Evolutionary conservation across 2,888 invertebrate genomes (phyloP).

Genomic region (Marasmarcha lunaedactyla): DNA sequence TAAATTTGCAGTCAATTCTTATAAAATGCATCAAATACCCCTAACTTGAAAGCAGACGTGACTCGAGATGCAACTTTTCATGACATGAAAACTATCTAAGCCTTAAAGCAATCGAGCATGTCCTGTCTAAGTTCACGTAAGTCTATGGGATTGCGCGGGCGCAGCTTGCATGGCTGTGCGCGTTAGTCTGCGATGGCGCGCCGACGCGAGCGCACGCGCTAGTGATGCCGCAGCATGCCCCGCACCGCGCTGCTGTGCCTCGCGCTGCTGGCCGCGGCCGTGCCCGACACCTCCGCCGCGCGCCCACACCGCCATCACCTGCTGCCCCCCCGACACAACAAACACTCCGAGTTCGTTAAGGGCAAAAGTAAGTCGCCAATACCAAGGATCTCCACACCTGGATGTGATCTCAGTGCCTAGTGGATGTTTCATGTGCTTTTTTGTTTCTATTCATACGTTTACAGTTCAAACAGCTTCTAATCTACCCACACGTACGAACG

Average conservation of each 20-base stretch:
- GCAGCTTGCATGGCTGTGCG: conserved; percentile 37
- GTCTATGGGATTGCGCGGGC: conserved; percentile 37
- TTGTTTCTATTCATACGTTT: too few species aligned
- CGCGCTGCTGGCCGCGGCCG: conserved; percentile 24
- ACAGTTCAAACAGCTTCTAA: neutral
- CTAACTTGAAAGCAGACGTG: too few species aligned
- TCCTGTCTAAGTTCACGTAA: neutral
- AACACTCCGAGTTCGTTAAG: conserved; percentile 79
- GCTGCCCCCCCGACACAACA: conserved; percentile 39
- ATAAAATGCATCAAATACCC: too few species aligned
- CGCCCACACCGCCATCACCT: conserved; percentile 40
- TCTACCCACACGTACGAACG: neutral
- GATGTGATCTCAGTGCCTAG: neutral
- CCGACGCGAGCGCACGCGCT: conserved; percentile 37
- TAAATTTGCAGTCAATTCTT: too few species aligned
- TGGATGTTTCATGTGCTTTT: neutral
- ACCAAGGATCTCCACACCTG: conserved; percentile 13
- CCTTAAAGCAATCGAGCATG: conserved; percentile 3
- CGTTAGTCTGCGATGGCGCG: conserved; percentile 59
- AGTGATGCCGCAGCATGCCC: conserved; percentile 65
- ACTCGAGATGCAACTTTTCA: too few species aligned
- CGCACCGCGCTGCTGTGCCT: conserved; percentile 50
- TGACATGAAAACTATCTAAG: too few species aligned
- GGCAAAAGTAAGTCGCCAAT: conserved; percentile 79
- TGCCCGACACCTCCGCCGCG: conserved; percentile 30